Conservation (phyloP, 2,113 vertebrate genomes). For the Pseudorasbora parva region DNA sequence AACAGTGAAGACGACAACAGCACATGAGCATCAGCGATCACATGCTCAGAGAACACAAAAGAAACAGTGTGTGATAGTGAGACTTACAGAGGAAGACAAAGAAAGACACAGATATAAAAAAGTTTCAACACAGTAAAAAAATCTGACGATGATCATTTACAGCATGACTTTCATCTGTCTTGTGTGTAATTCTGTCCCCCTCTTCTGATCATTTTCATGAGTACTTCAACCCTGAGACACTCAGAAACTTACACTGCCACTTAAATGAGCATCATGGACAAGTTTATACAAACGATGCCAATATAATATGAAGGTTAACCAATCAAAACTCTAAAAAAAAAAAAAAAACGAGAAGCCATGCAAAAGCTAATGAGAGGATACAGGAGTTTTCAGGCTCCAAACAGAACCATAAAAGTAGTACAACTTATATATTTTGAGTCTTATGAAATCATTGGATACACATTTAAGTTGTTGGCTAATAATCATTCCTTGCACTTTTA, state of each 20-base stretch:
- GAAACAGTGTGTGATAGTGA: background rate
- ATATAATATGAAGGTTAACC: background rate
- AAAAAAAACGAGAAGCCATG: background rate
- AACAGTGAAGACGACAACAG: background rate
- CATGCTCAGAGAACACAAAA: conserved; percentile 24
- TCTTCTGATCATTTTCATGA: background rate
- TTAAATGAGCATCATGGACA: background rate
- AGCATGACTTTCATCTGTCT: background rate
- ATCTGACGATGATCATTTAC: background rate
- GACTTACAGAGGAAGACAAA: background rate
- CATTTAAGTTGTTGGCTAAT: no score
- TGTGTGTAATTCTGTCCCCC: no score
- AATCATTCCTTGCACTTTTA: background rate
- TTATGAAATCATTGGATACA: background rate
- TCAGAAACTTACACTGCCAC: background rate
- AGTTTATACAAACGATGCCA: no score
- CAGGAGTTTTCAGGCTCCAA: background rate
- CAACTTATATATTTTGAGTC: background rate
- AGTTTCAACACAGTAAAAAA: background rate
- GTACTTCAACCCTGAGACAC: background rate
- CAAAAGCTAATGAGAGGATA: background rate
- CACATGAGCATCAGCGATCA: background rate
- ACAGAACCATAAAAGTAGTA: background rate
- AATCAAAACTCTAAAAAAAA: background rate
- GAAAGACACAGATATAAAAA: background rate